Conservation (phyloP, 2,113 vertebrate genomes). For the Balaenoptera acutorostrata region DNA sequence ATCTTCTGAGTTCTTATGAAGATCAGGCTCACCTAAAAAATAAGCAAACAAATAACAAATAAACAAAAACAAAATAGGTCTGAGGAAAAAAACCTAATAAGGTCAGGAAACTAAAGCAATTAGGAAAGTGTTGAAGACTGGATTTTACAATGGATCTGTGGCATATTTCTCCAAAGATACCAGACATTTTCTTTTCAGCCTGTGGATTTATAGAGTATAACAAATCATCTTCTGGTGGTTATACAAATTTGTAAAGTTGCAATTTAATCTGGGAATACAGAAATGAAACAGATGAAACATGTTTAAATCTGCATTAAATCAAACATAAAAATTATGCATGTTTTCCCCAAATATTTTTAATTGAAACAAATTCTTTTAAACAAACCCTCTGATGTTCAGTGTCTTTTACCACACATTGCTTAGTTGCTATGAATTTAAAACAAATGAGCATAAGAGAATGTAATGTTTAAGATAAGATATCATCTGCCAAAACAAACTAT, state of each 20-base stretch:
- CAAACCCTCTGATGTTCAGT: background rate
- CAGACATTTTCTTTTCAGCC: background rate
- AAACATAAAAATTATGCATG: background rate
- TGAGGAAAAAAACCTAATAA: background rate
- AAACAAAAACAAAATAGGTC: constrained; percentile 36
- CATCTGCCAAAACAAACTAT: background rate
- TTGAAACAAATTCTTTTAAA: constrained; percentile 19
- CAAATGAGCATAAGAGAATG: background rate
- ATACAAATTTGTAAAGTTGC: background rate
- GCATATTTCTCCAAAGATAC: background rate
- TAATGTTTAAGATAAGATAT: constrained; percentile 5
- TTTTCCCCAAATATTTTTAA: constrained; percentile 11
- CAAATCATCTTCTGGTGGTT: background rate
- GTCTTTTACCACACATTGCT: background rate
- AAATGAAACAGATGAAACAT: background rate
- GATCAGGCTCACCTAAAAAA: constrained; percentile 79
- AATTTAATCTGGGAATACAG: constrained; percentile 2
- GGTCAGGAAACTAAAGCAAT: background rate
- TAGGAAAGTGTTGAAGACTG: background rate
- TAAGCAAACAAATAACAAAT: constrained; percentile 34
- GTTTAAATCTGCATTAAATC: constrained; percentile 8
- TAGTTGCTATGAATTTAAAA: constrained; percentile 15
- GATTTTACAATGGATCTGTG: background rate
- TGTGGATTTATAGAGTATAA: background rate
- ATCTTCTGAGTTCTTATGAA: constrained; percentile 77